phyloP scores from a whole-genome alignment of 2,797 vertebrate genomes.

The Novumbra hubbsi region DNA sequence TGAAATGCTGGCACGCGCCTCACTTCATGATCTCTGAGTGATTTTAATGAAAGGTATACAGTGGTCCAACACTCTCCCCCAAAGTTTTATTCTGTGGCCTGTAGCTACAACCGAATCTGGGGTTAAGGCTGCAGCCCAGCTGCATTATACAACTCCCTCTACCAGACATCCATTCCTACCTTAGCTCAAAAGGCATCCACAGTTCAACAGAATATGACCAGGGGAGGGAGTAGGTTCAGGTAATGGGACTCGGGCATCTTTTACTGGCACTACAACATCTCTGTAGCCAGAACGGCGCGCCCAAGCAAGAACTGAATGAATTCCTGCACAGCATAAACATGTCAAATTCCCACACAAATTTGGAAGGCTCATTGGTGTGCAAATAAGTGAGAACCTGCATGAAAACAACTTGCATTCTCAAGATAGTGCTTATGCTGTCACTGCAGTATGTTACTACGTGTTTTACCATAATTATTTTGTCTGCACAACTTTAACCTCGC shows the following conservation, averaged over 20 bases:
- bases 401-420: background rate
- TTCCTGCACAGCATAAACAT: background rate
- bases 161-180: background rate
- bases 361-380: background rate
- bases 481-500: background rate
- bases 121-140: background rate
- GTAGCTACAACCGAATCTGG: slow-evolving; percentile 51
- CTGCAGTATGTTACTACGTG: background rate
- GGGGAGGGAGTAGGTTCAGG: background rate
- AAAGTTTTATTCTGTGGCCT: slow-evolving; percentile 38
- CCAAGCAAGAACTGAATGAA: background rate
- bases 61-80: slow-evolving; percentile 30
- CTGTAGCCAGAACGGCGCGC: background rate
- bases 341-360: background rate
- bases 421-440: background rate
- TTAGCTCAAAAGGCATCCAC: background rate
- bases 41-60: slow-evolving; percentile 58
- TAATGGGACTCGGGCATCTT: slow-evolving; percentile 12
- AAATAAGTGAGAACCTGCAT: background rate
- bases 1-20: slow-evolving; percentile 53
- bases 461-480: background rate
- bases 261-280: slow-evolving; percentile 6
- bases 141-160: background rate
- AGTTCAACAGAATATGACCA: background rate
- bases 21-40: slow-evolving; percentile 48